Percentiles rank a stretch among this genome's conserved stretches.
Conservation (phyloP, 2,888 invertebrate species). For the Oligia latruncula region DNA sequence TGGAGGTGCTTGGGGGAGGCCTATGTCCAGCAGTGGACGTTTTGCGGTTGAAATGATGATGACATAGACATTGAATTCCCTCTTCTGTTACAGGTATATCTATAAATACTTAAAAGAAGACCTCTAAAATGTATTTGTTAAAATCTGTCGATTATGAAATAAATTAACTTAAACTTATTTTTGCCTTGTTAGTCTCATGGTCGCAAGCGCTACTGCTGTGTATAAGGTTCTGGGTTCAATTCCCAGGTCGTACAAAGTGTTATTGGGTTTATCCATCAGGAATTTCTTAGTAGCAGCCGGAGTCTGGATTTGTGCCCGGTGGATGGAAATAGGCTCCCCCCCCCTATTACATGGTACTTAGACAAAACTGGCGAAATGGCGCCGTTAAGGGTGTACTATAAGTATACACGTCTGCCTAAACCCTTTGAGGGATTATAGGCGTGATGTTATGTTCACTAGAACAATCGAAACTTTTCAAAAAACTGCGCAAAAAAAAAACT, state of each 20-base stretch:
- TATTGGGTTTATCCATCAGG: background rate
- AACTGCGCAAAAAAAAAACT: background rate
- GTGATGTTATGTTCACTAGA: background rate
- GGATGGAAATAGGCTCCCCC: background rate
- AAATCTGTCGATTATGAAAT: too few relatives aligned
- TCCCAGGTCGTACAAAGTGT: background rate
- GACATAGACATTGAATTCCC: too few relatives aligned
- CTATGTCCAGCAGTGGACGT: too few relatives aligned
- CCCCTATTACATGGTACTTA: background rate
- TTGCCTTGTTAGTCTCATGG: background rate
- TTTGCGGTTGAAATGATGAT: too few relatives aligned
- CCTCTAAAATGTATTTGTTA: too few relatives aligned
- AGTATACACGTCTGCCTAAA: background rate
- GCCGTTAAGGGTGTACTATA: background rate
- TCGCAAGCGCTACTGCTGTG: background rate
- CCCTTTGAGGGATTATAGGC: background rate
- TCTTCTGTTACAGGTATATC: too few relatives aligned
- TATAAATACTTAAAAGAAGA: too few relatives aligned
- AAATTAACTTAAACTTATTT: too few relatives aligned
- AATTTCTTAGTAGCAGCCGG: background rate
- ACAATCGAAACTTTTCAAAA: background rate
- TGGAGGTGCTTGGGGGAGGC: too few relatives aligned
- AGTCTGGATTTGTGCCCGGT: background rate
- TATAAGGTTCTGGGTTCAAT: background rate
- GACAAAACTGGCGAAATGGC: background rate